Conservation (phyloP, 2,888 invertebrate species). For the Parnassius smintheus region DNA sequence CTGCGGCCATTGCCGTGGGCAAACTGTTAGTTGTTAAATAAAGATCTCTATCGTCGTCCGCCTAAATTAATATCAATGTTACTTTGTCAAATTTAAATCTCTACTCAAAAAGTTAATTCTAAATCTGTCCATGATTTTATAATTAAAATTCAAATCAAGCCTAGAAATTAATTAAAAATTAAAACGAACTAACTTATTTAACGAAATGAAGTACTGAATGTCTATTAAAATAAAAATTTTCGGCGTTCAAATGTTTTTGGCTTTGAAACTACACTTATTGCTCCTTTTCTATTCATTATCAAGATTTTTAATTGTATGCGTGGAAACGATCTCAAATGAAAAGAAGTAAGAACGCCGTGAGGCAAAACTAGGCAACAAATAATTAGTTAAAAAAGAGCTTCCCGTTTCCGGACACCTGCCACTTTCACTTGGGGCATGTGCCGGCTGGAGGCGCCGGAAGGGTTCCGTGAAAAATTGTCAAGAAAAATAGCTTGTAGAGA, state of each 20-base stretch:
- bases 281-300: too few relatives aligned
- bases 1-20: slow-evolving; percentile 20
- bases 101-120: slow-evolving; percentile 16
- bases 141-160: slow-evolving; percentile 18
- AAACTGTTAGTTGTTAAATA: slow-evolving; percentile 24
- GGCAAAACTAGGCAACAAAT: slow-evolving; percentile 40
- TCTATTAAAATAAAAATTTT: too few relatives aligned
- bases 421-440: slow-evolving; percentile 57
- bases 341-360: slow-evolving; percentile 31
- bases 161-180: slow-evolving; percentile 11
- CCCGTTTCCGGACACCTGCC: slow-evolving; percentile 62
- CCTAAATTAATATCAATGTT: slow-evolving; percentile 24
- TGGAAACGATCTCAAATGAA: background rate
- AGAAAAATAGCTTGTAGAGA: slow-evolving; percentile 32
- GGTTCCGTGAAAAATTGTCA: slow-evolving; percentile 51
- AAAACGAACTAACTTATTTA: background rate
- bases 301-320: too few relatives aligned
- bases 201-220: too few relatives aligned
- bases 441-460: slow-evolving; percentile 36
- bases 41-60: slow-evolving; percentile 21
- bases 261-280: too few relatives aligned
- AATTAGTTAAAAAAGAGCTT: slow-evolving; percentile 43
- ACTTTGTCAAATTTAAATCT: slow-evolving; percentile 21
- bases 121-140: slow-evolving; percentile 20
- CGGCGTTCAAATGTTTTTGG: too few relatives aligned